Base-by-base conservation (phyloP, 2,113 vertebrate genomes). In the Sinocyclocheilus anshuiensis region DNA sequence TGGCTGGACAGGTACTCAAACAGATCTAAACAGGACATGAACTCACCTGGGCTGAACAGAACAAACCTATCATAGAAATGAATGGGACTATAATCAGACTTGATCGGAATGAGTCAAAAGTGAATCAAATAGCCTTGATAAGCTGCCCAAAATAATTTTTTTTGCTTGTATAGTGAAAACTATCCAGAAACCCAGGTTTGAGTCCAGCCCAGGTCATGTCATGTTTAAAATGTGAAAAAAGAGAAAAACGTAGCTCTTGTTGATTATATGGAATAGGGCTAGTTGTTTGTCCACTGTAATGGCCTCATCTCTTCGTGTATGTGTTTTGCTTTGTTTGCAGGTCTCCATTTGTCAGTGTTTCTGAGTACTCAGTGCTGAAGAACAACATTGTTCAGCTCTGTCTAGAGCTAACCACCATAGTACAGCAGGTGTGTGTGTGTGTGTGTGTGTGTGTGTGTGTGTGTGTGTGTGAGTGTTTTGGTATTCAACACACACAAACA, bases 351-450 rank as follows among this genome's bases (percentile, higher is more conserved):
- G 96, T 96, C 91, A 96, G 94, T 4, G 96, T 96, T 91, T 94
- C 95, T 85, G 96, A 97, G 91, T 96, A 96, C 89, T 96, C 95
- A 15, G 92, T 96, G 92, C 92, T 96, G 92, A 97, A 96, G 94
- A 96, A 94, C 90, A 95, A 97, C 88, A 95, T 97, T 89, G 95
- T 96, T 92, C 96, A 96, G 93, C 93, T 95, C 92, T 96, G 95
- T 93, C 94, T 95, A 93, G 96, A 96, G 94, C 92, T 97, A 86
- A 96, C 95, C 83, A 93, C 96, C 89, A 96, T 96, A 85, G 96
- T 96, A 91, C 96, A 97, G 92, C 95, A 96, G 95, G 96, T 97
- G 72, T 89, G 88, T 89, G 84, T 89, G 39, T 50, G 71, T 77
- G 71, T 71, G n/a, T n/a, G n/a, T n/a, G n/a, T 36, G 33, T 36